phyloP scores from a whole-genome alignment of 2,113 vertebrate genomes.

The Daphoenositta chrysoptera region DNA sequence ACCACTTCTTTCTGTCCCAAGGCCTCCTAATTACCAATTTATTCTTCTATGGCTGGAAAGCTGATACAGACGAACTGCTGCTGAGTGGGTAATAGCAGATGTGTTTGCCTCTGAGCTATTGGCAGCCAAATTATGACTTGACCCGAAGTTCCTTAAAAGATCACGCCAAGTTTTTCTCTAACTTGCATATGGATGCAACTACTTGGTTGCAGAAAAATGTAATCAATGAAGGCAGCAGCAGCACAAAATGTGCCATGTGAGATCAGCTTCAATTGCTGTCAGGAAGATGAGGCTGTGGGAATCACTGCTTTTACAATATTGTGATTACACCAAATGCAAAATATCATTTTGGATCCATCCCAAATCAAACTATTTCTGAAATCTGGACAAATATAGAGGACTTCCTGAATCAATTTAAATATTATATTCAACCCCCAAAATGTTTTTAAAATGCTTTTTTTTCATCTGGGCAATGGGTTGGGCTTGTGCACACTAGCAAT shows the following conservation, averaged over 20 bases:
- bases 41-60: not conserved
- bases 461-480: not conserved
- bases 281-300: not conserved
- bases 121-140: slow-evolving; percentile 34
- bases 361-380: not conserved
- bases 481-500: not conserved
- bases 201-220: not conserved
- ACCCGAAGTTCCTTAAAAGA: slow-evolving; percentile 6
- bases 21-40: not conserved
- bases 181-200: not conserved
- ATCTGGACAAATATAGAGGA: not conserved
- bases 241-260: not conserved
- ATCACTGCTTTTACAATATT: not conserved
- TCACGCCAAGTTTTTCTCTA: not conserved
- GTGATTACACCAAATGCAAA: not conserved
- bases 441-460: not conserved
- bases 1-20: not conserved
- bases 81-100: slow-evolving; percentile 26
- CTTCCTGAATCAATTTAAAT: not conserved
- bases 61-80: not conserved
- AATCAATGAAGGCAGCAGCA: slow-evolving; percentile 21
- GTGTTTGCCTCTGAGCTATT: not conserved
- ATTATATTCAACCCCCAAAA: not conserved
- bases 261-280: not conserved
- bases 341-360: not conserved